phyloP scores from a whole-genome alignment of 2,888 invertebrate species.

The Drosophila demipolita region DNA sequence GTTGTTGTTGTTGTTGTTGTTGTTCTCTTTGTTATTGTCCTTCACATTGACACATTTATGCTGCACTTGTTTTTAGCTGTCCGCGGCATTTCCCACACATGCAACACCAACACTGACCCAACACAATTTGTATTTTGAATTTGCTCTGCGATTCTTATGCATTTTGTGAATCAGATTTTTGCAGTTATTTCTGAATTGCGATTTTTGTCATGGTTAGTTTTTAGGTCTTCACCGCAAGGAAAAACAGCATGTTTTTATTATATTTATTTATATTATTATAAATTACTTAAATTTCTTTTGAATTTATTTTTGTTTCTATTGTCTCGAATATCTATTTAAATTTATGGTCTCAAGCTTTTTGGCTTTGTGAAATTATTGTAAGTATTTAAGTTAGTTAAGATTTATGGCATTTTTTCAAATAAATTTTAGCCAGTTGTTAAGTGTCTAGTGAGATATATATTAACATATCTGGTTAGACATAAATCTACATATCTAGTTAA shows the following conservation, averaged over 20 bases:
- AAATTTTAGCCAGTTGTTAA: not conserved
- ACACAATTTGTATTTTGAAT: constrained; percentile 41
- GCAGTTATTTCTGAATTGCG: not conserved
- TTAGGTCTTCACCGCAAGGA: not conserved
- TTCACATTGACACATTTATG: constrained; percentile 75
- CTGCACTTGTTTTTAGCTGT: constrained; percentile 20
- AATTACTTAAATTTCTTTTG: not conserved
- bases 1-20: constrained; percentile 24
- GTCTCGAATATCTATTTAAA: not conserved
- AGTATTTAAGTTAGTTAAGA: not conserved
- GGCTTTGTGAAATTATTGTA: not conserved
- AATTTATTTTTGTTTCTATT: not conserved
- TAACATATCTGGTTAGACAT: not conserved
- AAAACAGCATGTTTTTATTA: not conserved
- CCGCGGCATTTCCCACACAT: constrained; percentile 48
- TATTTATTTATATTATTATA: not conserved
- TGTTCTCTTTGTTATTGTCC: constrained; percentile 39
- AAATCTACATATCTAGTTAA: not conserved
- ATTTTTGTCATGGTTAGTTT: not conserved
- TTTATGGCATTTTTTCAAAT: not conserved
- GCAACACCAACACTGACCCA: constrained; percentile 55
- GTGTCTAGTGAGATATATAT: not conserved
- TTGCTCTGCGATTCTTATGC: not conserved
- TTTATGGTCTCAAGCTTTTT: not conserved
- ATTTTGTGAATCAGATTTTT: not conserved